A percentile compares a stretch with the other conserved stretches of the same genome.
phyloP scores from a whole-genome alignment of 2,113 vertebrate species.

The Benitochromis conjunctus region DNA sequence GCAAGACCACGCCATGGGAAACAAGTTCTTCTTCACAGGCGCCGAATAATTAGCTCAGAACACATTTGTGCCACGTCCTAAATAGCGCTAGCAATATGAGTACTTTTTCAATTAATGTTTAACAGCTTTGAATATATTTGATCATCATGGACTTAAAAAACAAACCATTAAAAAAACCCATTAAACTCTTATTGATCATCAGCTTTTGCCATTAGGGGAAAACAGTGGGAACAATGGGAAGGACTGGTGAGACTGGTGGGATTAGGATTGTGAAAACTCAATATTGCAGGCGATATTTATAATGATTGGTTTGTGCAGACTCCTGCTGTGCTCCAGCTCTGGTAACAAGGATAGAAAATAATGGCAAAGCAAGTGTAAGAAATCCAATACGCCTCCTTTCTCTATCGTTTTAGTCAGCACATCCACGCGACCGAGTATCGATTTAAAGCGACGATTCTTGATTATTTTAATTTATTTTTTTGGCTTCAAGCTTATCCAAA shows the following conservation, averaged over 20 bases:
- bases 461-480: not conserved
- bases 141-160: not conserved
- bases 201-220: not conserved
- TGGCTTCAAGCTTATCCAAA: not conserved
- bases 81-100: not conserved
- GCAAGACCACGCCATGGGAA: not conserved
- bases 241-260: not conserved
- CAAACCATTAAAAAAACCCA: not conserved
- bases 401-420: conserved; percentile 27
- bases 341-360: conserved; percentile 3
- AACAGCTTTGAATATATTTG: not conserved
- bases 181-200: too few species aligned
- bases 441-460: not conserved
- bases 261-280: not conserved
- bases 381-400: not conserved
- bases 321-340: not conserved
- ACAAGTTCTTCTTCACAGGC: not conserved
- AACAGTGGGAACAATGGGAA: not conserved
- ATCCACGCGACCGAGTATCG: not conserved
- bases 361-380: conserved; percentile 9
- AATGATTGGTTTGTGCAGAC: not conserved
- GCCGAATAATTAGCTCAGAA: not conserved
- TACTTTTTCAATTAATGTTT: not conserved
- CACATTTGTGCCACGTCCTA: not conserved
- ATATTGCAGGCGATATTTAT: not conserved